These are phyloP conservation scores for Laspeyria flexula DNA, from an alignment of 2,888 invertebrate genomes.

Conservation along the genomic window DNA sequence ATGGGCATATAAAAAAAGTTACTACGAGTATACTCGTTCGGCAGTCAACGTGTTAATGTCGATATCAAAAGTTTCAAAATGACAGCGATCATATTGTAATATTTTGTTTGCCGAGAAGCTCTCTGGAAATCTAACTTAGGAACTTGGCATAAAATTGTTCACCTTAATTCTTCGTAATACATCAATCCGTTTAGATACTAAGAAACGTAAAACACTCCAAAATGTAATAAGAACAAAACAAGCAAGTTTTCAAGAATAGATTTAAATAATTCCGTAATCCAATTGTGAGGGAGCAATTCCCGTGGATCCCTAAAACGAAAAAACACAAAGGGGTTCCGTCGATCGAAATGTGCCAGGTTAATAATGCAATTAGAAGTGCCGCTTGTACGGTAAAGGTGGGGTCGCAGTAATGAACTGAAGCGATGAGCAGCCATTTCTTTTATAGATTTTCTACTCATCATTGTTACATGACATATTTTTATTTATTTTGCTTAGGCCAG, in stretches of 20 bases:
- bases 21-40: too few species aligned
- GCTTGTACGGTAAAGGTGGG: constrained; percentile 34
- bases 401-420: constrained; percentile 36
- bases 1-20: too few species aligned
- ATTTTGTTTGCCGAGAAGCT: too few species aligned
- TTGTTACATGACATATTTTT: too few species aligned
- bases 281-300: constrained; percentile 28
- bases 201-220: constrained; percentile 6
- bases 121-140: too few species aligned
- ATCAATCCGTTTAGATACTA: not conserved
- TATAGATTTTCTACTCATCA: not conserved
- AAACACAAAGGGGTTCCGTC: constrained; percentile 56
- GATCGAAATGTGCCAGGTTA: constrained; percentile 62
- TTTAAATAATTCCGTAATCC: constrained; percentile 44
- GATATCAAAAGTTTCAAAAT: too few species aligned
- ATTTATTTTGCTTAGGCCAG: too few species aligned
- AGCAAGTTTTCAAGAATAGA: constrained; percentile 28
- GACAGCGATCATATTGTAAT: too few species aligned
- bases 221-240: constrained; percentile 14
- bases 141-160: too few species aligned
- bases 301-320: constrained; percentile 40
- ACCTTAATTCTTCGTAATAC: too few species aligned
- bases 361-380: constrained; percentile 67
- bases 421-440: constrained; percentile 20
- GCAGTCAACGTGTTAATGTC: too few species aligned